Base-by-base conservation (phyloP, 2,113 vertebrate species). In the Progne subis region DNA sequence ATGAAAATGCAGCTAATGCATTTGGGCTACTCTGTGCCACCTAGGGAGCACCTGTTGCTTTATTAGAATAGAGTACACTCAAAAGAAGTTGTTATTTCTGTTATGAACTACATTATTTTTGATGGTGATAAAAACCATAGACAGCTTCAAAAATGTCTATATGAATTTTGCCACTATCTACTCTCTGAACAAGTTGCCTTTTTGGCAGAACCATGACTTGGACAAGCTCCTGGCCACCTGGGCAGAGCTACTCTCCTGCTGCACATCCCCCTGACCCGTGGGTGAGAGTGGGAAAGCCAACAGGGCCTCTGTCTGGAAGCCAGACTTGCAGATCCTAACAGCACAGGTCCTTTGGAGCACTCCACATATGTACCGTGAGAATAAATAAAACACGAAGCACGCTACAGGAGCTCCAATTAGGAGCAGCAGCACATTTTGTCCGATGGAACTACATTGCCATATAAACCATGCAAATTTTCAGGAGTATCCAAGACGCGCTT, bases 311-410 rank as follows among this genome's bases (percentile, higher is more conserved):
- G 15, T 19, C 56, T 44, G 68, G 88, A 37, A 75, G 52, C 6
- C 5, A 18, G 37, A 21, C 52, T 47, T 89, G 19, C 53, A 59
- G 68, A 60, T 67, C 84, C 65, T 77, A 52, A 20, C 28, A 46
- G 63, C 6, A 31, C 50, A 68, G 57, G 32, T 12, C 67, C 71
- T 80, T 46, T 29, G 68, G 56, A 83, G 41, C 79, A 71, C 37
- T 75, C 49, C 61, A 50, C 13, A 8, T 26, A 41, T 3, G 28
- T 26, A 39, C 57, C 37, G 25, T 82, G 29, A 1, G 1, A 65
- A 85, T 95, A 91, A 96, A 95, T 96, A 95, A 95, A 95, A 77
- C 47, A 94, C 29, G 68, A 86, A 88, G 64, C 34, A 14, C 26
- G 1, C 69, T 34, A 85, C 37, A 39, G 41, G 13, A 72, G 32